Evolutionary conservation across 1,140 invertebrate genomes (phyloP).

Genomic region (Lucilia sericata): DNA sequence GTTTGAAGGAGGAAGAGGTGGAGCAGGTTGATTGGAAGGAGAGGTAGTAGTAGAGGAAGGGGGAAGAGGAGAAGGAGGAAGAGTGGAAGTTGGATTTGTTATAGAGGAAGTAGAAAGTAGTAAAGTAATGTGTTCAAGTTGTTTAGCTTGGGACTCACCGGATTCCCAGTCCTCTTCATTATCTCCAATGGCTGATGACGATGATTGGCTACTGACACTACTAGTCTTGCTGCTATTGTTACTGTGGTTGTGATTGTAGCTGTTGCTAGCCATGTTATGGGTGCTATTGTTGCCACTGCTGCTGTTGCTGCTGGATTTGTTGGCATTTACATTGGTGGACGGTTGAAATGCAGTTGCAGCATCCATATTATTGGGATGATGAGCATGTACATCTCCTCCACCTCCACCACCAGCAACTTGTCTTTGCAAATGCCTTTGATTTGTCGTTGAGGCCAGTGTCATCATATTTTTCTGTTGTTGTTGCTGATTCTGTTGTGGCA

Average conservation of each 20-base stretch:
- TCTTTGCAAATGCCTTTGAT: slow-evolving; percentile 31
- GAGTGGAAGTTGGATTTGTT: slow-evolving; percentile 39
- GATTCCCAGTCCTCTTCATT: slow-evolving; percentile 77
- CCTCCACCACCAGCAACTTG: slow-evolving; percentile 29
- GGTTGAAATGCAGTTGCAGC: not conserved
- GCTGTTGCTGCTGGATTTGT: slow-evolving; percentile 17
- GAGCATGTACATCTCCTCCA: slow-evolving; percentile 13
- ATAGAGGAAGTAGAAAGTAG: slow-evolving; percentile 51
- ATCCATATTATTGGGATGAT: not conserved
- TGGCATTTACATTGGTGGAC: slow-evolving; percentile 31
- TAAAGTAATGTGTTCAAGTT: slow-evolving; percentile 50
- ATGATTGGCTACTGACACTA: slow-evolving; percentile 52
- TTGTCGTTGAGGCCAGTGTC: not conserved
- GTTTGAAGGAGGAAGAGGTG: not conserved
- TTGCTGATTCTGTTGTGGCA: not conserved
- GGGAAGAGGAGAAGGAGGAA: not conserved
- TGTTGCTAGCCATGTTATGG: not conserved
- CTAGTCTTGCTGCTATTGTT: slow-evolving; percentile 53
- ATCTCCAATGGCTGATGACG: slow-evolving; percentile 52
- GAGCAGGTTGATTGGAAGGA: not conserved
- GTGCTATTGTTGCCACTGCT: slow-evolving; percentile 31
- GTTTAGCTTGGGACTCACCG: slow-evolving; percentile 72
- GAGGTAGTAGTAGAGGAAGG: not conserved
- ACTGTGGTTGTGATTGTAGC: slow-evolving; percentile 41
- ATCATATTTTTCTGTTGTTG: not conserved